Evolutionary conservation across 2,113 vertebrate species (phyloP).

Genomic region (Odocoileus virginianus): DNA sequence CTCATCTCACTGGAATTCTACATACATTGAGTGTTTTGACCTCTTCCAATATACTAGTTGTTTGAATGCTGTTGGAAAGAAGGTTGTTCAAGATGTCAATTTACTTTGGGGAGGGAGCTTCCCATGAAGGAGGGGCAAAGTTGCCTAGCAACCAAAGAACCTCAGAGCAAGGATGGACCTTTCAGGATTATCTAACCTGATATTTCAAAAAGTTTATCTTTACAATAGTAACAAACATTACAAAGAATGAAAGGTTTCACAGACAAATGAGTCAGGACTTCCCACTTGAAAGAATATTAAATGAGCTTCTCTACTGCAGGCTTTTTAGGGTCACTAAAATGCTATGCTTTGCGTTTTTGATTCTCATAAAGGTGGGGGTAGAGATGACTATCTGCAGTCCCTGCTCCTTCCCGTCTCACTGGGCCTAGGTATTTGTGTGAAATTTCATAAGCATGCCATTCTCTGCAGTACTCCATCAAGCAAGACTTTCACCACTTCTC

Average conservation of each 20-base stretch:
- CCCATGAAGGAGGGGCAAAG: neutral
- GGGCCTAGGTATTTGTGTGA: neutral
- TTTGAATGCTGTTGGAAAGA: neutral
- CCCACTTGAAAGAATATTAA: neutral
- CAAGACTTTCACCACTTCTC: neutral
- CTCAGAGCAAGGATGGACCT: neutral
- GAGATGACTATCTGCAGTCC: neutral
- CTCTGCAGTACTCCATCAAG: neutral
- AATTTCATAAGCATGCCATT: neutral
- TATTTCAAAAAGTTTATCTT: neutral
- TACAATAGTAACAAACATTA: neutral
- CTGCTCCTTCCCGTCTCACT: neutral
- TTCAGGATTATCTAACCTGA: neutral
- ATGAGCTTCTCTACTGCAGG: neutral
- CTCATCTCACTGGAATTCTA: neutral
- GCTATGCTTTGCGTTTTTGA: neutral
- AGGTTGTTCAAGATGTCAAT: neutral
- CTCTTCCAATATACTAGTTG: neutral
- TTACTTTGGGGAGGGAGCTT: neutral
- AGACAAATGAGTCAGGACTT: neutral
- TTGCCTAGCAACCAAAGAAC: neutral
- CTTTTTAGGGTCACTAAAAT: neutral
- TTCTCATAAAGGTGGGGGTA: neutral
- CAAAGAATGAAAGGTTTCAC: neutral
- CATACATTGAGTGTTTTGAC: neutral